These are phyloP conservation scores for Parasteatoda lunata DNA, from an alignment of 2,888 invertebrate genomes.

Conservation along the genomic window DNA sequence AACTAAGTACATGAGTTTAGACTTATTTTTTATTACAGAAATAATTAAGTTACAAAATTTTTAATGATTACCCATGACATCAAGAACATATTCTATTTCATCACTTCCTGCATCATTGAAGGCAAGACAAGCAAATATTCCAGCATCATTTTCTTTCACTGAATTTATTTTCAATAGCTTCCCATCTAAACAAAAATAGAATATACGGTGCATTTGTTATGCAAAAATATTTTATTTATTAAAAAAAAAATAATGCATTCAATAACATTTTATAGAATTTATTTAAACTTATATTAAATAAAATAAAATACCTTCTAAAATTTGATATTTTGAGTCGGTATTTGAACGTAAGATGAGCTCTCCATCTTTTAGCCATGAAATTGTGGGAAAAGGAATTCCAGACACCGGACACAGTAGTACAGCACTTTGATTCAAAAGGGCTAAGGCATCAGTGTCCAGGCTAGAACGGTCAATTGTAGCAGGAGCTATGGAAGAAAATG, in stretches of 20 bases:
- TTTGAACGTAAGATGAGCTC: conserved; percentile 15
- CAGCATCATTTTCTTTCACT: conserved; percentile 73
- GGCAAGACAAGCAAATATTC: conserved; percentile 79
- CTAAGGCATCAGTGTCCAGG: conserved; percentile 31
- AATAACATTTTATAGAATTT: background rate
- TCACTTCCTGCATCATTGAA: conserved; percentile 79
- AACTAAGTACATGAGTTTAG: no score
- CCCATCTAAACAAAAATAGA: conserved; percentile 29
- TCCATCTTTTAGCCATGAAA: conserved; percentile 70
- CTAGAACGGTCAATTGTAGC: conserved; percentile 46
- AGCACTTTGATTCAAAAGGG: conserved; percentile 41
- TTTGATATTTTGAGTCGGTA: conserved; percentile 32
- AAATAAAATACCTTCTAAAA: conserved; percentile 46
- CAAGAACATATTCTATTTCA: conserved; percentile 70
- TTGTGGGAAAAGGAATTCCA: conserved; percentile 73
- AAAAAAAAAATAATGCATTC: background rate
- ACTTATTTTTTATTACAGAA: background rate
- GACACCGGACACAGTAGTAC: conserved; percentile 69
- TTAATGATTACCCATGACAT: conserved; percentile 45
- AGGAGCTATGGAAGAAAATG: conserved; percentile 44
- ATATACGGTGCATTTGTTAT: background rate
- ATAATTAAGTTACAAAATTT: background rate
- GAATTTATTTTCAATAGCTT: conserved; percentile 48
- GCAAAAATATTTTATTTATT: background rate
- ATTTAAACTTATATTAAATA: background rate